Base-by-base conservation (phyloP, 2,888 invertebrate genomes). In the Pachliopta kotzebuea region DNA sequence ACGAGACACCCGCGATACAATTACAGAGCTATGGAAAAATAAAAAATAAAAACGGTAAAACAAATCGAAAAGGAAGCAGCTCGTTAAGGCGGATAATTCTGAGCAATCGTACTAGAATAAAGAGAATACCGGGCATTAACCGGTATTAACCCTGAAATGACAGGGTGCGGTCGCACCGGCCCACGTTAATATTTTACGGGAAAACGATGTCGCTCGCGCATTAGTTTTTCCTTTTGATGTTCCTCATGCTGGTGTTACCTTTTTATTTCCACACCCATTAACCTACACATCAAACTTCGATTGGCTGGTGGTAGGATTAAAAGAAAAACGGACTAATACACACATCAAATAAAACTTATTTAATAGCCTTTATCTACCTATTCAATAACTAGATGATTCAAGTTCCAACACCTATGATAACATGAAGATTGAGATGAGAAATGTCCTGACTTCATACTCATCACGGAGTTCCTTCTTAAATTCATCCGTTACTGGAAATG, bases 171-270 rank as follows among this genome's bases (percentile, higher is more conserved):
- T 74, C 78, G 69, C 70, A 53, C 56, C 70, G 71, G 77, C 84
- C 85, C 82, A 80, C 75, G 78, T 86, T 85, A 86, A 88, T 90
- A 88, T 88, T 89, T 89, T 81, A 88, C 83, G 75, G 79, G 78
- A 77, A 86, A 86, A 85, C 84, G 84, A 83, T 83, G 80, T 81
- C 80, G 79, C 76, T 76, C 76, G 72, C 81, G 85, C 86, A 88
- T 89, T 87, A 86, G 80, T 81, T 86, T 88, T 88, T 88, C 86
- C 86, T 86, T 90, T 90, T 88, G 89, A 90, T 83, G 86, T 90
- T 77, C 82, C 84, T 80, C 83, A 83, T 82, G 72, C 80, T 78
- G 81, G 81, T 80, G 81, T 81, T 84, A 80, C 82, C 37, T 84
- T 86, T 84, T 83, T 84, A 83, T 83, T 79, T 83, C 77, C 75